Percentiles rank a stretch among this genome's conserved stretches.
Conservation (phyloP, 2,888 invertebrate genomes). For the Odontocolon sp. region DNA sequence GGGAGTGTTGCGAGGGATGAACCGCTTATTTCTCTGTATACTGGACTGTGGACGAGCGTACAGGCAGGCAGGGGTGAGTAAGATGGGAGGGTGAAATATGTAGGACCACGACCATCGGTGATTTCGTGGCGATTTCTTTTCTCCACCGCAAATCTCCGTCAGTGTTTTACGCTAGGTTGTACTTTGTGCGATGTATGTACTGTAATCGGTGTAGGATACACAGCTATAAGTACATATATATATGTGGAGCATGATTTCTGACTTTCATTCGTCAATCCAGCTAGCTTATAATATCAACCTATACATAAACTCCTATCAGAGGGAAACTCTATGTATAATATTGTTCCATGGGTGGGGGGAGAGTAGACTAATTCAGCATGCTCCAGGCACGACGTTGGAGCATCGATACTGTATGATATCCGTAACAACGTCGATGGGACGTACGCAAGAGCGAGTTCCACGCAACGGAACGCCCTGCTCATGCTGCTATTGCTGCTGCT, state of each 20-base stretch:
- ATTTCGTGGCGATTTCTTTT: conserved; percentile 44
- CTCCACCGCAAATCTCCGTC: conserved; percentile 26
- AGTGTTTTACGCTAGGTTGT: conserved; percentile 24
- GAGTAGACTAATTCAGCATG: conserved; percentile 23
- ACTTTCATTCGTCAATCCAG: conserved; percentile 9
- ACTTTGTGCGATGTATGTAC: not conserved
- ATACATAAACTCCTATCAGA: conserved; percentile 24
- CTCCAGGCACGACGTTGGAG: conserved; percentile 25
- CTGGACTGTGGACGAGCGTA: not conserved
- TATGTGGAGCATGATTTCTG: conserved; percentile 21
- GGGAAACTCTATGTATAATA: conserved; percentile 34
- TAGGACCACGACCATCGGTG: conserved; percentile 31
- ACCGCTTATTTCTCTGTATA: conserved; percentile 18
- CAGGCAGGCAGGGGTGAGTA: conserved; percentile 3
- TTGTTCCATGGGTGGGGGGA: conserved; percentile 22
- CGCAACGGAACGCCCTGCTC: conserved; percentile 11
- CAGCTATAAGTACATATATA: no score
- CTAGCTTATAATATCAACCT: conserved; percentile 11
- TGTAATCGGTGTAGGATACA: not conserved
- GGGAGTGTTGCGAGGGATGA: conserved; percentile 10
- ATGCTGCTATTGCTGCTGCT: conserved; percentile 30
- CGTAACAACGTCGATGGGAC: conserved; percentile 37
- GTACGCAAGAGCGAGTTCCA: conserved; percentile 36
- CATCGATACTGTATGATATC: conserved; percentile 43
- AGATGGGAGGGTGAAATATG: conserved; percentile 44